These are phyloP conservation scores for Microplitis mediator DNA, from an alignment of 1,140 invertebrate species.

Conservation along the genomic window DNA sequence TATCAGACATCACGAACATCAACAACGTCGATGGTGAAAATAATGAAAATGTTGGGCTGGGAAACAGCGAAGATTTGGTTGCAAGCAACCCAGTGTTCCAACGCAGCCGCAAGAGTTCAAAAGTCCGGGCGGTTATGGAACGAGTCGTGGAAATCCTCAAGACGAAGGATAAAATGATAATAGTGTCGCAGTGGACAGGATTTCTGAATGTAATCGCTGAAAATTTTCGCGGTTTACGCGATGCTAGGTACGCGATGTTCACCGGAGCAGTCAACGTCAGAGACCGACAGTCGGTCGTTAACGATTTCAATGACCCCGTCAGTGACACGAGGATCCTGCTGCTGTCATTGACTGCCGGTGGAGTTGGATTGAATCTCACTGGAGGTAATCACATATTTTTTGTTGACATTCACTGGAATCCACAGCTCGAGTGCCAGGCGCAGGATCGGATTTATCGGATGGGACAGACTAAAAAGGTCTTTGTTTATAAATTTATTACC, in stretches of 20 bases:
- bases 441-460: conserved; percentile 91
- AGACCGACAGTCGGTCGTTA: conserved; percentile 73
- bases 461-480: conserved; percentile 81
- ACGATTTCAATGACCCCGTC: conserved; percentile 72
- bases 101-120: conserved; percentile 66
- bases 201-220: conserved; percentile 63
- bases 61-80: conserved; percentile 57
- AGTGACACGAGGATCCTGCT: conserved; percentile 69
- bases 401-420: conserved; percentile 94
- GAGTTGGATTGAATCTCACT: conserved; percentile 88
- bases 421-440: conserved; percentile 88
- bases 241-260: conserved; percentile 66
- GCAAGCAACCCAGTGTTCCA: conserved; percentile 75
- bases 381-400: conserved; percentile 90
- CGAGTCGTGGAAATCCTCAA: conserved; percentile 63
- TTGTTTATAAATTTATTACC: conserved; percentile 84
- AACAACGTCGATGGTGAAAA: conserved; percentile 42
- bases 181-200: conserved; percentile 88
- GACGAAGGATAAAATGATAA: conserved; percentile 72
- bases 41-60: conserved; percentile 41
- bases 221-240: conserved; percentile 70
- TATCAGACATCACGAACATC: conserved; percentile 34
- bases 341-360: conserved; percentile 86
- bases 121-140: conserved; percentile 68
- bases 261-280: conserved; percentile 70